These are phyloP conservation scores for Chaetodon trifasciatus DNA, from an alignment of 2,797 vertebrate species.

Conservation along the genomic window DNA sequence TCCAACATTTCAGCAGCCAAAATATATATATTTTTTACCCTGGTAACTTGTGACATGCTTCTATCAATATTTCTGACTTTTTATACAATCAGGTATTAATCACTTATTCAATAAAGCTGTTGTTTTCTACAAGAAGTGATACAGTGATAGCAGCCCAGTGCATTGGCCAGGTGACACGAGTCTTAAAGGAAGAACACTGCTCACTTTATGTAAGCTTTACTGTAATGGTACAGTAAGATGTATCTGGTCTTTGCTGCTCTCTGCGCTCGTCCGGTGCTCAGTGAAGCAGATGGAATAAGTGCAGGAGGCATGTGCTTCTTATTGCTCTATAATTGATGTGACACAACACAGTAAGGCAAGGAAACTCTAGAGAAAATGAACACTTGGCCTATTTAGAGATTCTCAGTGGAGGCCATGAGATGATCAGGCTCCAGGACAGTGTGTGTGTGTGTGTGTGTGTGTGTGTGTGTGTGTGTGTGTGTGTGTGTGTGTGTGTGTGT, in stretches of 20 bases:
- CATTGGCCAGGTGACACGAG: neutral
- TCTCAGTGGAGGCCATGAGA: constrained; percentile 69
- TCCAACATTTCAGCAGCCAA: neutral
- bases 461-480: neutral
- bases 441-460: neutral
- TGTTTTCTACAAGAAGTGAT: constrained; percentile 22
- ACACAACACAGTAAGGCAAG: constrained; percentile 68
- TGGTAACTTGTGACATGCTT: too few relatives aligned
- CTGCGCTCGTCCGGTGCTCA: constrained; percentile 43
- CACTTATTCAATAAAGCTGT: neutral
- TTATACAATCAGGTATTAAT: neutral
- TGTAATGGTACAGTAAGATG: constrained; percentile 23
- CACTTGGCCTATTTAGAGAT: constrained; percentile 79
- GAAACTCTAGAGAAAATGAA: constrained; percentile 77
- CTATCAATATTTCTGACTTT: neutral
- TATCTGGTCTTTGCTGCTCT: constrained; percentile 24
- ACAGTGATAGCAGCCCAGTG: constrained; percentile 30
- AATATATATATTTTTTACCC: neutral
- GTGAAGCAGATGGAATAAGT: constrained; percentile 72
- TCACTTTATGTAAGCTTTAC: neutral
- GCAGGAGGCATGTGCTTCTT: constrained; percentile 75
- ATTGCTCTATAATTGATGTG: constrained; percentile 82
- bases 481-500: neutral
- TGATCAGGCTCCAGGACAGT: constrained; percentile 49
- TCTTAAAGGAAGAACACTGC: neutral